Conservation (phyloP, 2,797 vertebrate genomes). For the Melanotaenia nigrans region DNA sequence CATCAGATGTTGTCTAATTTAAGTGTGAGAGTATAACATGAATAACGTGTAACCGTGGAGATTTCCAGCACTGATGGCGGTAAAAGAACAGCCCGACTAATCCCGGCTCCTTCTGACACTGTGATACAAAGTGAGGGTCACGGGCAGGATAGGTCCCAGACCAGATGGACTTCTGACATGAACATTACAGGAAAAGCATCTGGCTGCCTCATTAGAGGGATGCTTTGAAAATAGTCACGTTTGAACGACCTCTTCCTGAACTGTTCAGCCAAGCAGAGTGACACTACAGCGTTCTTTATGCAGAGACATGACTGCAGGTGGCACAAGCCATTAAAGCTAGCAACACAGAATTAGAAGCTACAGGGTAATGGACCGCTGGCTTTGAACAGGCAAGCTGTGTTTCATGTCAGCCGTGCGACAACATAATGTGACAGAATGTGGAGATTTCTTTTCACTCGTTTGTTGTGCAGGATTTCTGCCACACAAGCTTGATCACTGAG, state of each 20-base stretch:
- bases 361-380: slow-evolving; percentile 14
- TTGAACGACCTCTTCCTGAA: slow-evolving; percentile 40
- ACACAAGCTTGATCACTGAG: background rate
- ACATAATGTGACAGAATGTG: background rate
- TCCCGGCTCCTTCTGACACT: slow-evolving; percentile 27
- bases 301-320: background rate
- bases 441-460: slow-evolving; percentile 7
- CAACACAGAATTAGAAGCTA: slow-evolving; percentile 6
- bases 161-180: slow-evolving; percentile 65
- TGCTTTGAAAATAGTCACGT: slow-evolving; percentile 45
- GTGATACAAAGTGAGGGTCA: slow-evolving; percentile 38
- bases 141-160: slow-evolving; percentile 3
- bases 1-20: background rate
- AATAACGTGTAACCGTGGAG: background rate
- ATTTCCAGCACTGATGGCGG: slow-evolving; percentile 21
- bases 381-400: slow-evolving; percentile 11
- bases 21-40: background rate
- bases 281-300: slow-evolving; percentile 4
- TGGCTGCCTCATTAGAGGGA: slow-evolving; percentile 57
- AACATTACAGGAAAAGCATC: slow-evolving; percentile 53
- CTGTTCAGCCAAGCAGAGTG: slow-evolving; percentile 18
- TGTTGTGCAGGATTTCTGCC: background rate
- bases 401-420: slow-evolving; percentile 1
- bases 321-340: slow-evolving; percentile 8
- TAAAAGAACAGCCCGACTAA: slow-evolving; percentile 37